A percentile compares a stretch with the other conserved stretches of the same genome.
These are phyloP conservation scores for Sarcophaga rosellei DNA, from an alignment of 2,888 invertebrate genomes.

Conservation along the genomic window DNA sequence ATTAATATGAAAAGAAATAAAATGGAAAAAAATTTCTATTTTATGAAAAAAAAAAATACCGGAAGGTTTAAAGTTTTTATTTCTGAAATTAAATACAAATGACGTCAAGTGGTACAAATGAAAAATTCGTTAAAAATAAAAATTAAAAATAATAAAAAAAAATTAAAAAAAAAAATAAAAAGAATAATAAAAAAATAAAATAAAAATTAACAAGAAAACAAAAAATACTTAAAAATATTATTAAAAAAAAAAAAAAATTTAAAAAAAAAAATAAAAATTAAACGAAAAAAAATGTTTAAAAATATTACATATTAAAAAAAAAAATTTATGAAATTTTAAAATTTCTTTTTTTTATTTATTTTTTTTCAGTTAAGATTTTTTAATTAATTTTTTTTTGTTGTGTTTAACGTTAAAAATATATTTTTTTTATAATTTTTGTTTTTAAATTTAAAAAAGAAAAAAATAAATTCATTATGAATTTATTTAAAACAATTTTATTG, in stretches of 20 bases:
- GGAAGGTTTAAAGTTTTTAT: too few relatives aligned
- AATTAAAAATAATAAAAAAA: conserved; percentile 5
- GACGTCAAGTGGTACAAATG: too few relatives aligned
- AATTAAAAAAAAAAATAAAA: background rate
- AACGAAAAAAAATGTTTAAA: too few relatives aligned
- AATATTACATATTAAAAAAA: background rate
- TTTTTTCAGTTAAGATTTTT: conserved; percentile 2
- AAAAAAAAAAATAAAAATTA: background rate
- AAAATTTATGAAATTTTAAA: background rate
- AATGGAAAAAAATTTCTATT: too few relatives aligned
- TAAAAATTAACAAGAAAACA: too few relatives aligned
- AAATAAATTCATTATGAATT: conserved; percentile 58
- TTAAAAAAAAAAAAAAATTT: background rate
- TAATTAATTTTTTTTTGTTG: background rate
- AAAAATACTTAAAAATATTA: too few relatives aligned
- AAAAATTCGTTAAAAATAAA: conserved; percentile 9
- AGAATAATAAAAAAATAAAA: background rate
- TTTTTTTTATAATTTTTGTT: conserved; percentile 5
- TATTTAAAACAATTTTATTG: conserved; percentile 28
- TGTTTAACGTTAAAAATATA: background rate
- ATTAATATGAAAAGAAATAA: too few relatives aligned
- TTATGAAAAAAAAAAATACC: background rate
- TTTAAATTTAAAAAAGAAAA: background rate
- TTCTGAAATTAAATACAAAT: background rate
- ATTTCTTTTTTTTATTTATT: background rate